These are phyloP conservation scores for Phrynosoma platyrhinos DNA, from an alignment of 2,113 vertebrate species.

Conservation along the genomic window DNA sequence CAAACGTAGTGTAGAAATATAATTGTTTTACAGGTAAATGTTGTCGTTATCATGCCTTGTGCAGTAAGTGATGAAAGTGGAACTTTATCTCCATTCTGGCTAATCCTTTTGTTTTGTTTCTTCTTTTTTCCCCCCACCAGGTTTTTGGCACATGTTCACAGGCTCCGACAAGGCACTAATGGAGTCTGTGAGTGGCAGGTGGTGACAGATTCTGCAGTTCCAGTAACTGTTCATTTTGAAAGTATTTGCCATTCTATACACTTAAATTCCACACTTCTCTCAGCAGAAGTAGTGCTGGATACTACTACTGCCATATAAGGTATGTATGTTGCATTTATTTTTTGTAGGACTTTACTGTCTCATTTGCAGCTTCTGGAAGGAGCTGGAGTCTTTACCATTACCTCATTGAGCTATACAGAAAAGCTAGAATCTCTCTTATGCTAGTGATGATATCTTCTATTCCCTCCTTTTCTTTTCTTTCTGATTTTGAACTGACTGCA, in stretches of 20 bases:
- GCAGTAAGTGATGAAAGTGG: conserved; percentile 40
- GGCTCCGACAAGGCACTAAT: conserved; percentile 61
- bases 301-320: conserved; percentile 75
- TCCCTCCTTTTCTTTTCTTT: conserved; percentile 1
- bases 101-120: conserved; percentile 59
- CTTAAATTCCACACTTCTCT: conserved; percentile 79
- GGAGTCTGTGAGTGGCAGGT: conserved; percentile 66
- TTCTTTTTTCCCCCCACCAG: conserved; percentile 60
- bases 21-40: conserved; percentile 3
- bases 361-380: conserved; percentile 8
- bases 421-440: conserved; percentile 31
- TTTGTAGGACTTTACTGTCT: neutral
- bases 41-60: conserved; percentile 15
- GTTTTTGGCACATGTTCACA: conserved; percentile 66
- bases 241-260: conserved; percentile 57
- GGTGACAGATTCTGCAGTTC: conserved; percentile 69
- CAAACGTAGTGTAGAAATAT: neutral
- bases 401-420: conserved; percentile 49
- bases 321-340: conserved; percentile 49
- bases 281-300: conserved; percentile 74
- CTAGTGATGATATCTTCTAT: conserved; percentile 49
- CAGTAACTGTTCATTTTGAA: conserved; percentile 60
- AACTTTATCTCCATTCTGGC: conserved; percentile 1
- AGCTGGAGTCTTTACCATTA: conserved; percentile 13
- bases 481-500: conserved; percentile 52